Conservation (phyloP, 1,140 invertebrate species). For the Leptinotarsa undecemlineata region DNA sequence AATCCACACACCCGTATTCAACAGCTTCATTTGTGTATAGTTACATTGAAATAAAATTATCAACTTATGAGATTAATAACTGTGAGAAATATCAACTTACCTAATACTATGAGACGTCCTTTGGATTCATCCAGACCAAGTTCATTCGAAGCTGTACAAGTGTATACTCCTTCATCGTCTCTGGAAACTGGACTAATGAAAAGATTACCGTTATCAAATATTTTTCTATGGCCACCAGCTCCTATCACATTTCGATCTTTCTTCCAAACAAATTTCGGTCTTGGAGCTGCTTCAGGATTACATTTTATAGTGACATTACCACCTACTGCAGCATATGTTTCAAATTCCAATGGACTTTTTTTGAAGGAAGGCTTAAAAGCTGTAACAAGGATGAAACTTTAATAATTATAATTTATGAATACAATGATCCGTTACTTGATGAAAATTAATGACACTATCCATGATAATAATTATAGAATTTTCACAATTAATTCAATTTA, state of each 20-base stretch:
- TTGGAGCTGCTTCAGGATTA: constrained; percentile 91
- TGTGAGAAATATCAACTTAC: constrained; percentile 59
- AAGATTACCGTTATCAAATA: constrained; percentile 82
- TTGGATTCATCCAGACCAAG: constrained; percentile 80
- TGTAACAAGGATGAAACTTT: constrained; percentile 49
- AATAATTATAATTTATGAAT: not conserved
- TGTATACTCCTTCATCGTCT: constrained; percentile 87
- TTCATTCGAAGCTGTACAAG: constrained; percentile 84
- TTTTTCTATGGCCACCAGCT: constrained; percentile 74
- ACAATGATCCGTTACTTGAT: too few species aligned
- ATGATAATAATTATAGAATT: too few species aligned
- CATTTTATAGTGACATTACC: constrained; percentile 92
- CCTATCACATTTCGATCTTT: constrained; percentile 84
- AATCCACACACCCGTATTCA: too few species aligned
- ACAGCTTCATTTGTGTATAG: too few species aligned
- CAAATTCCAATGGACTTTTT: constrained; percentile 83
- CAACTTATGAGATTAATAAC: too few species aligned
- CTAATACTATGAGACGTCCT: constrained; percentile 82
- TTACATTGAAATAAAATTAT: too few species aligned
- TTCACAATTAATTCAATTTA: too few species aligned
- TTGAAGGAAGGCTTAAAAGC: constrained; percentile 88
- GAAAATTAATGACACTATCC: too few species aligned
- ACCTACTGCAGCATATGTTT: constrained; percentile 87
- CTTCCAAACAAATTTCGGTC: constrained; percentile 87
- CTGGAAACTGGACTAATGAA: constrained; percentile 84